A percentile compares a stretch with the other conserved stretches of the same genome.
These are phyloP conservation scores for Grantiella picta DNA, from an alignment of 2,113 vertebrate species.

Conservation along the genomic window DNA sequence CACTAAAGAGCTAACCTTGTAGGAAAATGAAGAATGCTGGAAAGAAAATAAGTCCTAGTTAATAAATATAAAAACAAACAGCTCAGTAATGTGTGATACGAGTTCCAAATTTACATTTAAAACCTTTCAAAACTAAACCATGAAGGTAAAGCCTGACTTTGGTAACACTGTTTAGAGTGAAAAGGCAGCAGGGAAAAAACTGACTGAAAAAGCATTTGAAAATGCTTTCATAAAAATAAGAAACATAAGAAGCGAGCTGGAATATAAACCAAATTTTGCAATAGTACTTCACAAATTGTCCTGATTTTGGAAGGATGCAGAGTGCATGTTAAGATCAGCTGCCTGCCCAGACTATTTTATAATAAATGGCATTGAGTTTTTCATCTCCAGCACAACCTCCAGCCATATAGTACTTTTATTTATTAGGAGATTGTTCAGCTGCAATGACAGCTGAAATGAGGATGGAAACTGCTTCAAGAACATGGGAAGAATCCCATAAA, in stretches of 20 bases:
- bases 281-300: neutral
- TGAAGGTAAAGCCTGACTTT: neutral
- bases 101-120: neutral
- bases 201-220: neutral
- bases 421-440: neutral
- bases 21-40: neutral
- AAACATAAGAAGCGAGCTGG: neutral
- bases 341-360: neutral
- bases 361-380: neutral
- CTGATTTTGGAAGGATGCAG: neutral
- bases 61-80: neutral
- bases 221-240: neutral
- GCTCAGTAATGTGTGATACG: neutral
- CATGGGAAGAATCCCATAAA: neutral
- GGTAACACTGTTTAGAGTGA: neutral
- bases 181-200: neutral
- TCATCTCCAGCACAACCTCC: neutral
- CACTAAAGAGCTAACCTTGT: neutral
- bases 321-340: neutral
- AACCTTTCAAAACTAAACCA: neutral
- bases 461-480: constrained; percentile 5
- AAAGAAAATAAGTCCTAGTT: neutral
- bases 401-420: neutral
- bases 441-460: neutral
- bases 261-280: neutral